phyloP scores from a whole-genome alignment of 2,888 invertebrate genomes.

The Sphaerophoria rueppellii region DNA sequence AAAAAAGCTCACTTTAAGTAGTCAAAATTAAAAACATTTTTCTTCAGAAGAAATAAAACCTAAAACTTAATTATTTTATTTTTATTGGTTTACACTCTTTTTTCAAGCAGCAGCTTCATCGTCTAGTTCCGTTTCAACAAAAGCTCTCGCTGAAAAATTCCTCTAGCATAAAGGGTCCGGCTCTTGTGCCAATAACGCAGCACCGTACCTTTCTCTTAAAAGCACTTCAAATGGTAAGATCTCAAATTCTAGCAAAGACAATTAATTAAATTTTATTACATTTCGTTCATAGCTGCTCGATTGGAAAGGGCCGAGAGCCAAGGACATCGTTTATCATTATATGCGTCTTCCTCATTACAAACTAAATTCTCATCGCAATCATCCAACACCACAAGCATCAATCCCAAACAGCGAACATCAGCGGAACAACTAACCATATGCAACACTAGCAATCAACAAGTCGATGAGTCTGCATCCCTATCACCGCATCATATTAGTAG shows the following conservation, averaged over 20 bases:
- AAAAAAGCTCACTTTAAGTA: no score
- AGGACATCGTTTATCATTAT: slow-evolving; percentile 75
- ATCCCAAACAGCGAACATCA: slow-evolving; percentile 68
- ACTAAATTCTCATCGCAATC: slow-evolving; percentile 71
- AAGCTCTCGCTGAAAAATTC: slow-evolving; percentile 80
- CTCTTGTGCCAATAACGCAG: slow-evolving; percentile 80
- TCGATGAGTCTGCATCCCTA: slow-evolving; percentile 73
- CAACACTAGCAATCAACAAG: slow-evolving; percentile 67
- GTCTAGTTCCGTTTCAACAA: slow-evolving; percentile 84
- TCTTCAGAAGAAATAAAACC: background rate
- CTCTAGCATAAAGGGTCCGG: slow-evolving; percentile 82
- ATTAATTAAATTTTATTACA: background rate
- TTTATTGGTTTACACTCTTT: slow-evolving; percentile 34
- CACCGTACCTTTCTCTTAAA: slow-evolving; percentile 74
- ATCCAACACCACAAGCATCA: slow-evolving; percentile 57
- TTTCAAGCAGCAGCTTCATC: slow-evolving; percentile 81
- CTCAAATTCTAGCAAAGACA: background rate
- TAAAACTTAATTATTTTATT: background rate
- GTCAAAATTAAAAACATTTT: no score
- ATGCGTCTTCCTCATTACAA: slow-evolving; percentile 75
- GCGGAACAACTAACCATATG: slow-evolving; percentile 68
- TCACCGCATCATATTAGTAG: slow-evolving; percentile 73
- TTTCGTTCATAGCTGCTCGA: slow-evolving; percentile 50
- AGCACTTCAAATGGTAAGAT: slow-evolving; percentile 71
- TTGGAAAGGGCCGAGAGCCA: slow-evolving; percentile 75